Conservation (phyloP, 2,113 vertebrate species). For the Promerops cafer region DNA sequence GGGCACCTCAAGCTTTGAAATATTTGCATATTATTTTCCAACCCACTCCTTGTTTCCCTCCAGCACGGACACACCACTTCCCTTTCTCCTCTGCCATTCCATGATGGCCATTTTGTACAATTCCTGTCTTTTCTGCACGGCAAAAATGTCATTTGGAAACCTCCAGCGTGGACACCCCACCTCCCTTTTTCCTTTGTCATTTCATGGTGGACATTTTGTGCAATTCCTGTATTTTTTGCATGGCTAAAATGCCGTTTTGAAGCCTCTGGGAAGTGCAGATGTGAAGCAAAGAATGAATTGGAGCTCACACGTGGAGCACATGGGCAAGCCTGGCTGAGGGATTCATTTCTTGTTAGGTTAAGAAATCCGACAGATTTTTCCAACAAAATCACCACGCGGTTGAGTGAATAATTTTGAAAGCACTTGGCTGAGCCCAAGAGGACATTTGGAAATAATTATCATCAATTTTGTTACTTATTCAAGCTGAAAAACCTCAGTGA, state of each 20-base stretch:
- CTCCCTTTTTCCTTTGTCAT: not conserved
- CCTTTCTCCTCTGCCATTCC: not conserved
- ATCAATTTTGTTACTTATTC: slow-evolving; percentile 49
- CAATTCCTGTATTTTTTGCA: not conserved
- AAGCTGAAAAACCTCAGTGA: slow-evolving; percentile 40
- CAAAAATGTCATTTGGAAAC: not conserved
- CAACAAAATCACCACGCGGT: slow-evolving; percentile 12
- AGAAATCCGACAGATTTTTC: slow-evolving; percentile 29
- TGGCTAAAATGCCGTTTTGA: not conserved
- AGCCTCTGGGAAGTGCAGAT: not conserved
- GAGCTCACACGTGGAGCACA: not conserved
- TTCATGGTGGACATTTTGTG: not conserved
- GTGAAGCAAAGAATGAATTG: not conserved
- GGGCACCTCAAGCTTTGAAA: not conserved
- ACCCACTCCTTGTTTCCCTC: not conserved
- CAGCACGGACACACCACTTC: fast-evolving
- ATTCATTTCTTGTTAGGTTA: slow-evolving; percentile 7
- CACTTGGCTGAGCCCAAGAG: slow-evolving; percentile 31
- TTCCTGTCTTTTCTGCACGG: not conserved
- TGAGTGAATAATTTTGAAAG: slow-evolving; percentile 44
- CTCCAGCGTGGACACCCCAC: fast-evolving
- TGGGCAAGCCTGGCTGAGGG: not conserved
- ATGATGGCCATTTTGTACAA: not conserved
- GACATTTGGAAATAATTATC: slow-evolving; percentile 60
- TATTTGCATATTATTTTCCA: fast-evolving